phyloP scores from a whole-genome alignment of 2,113 vertebrate genomes.

The Pseudorasbora parva region DNA sequence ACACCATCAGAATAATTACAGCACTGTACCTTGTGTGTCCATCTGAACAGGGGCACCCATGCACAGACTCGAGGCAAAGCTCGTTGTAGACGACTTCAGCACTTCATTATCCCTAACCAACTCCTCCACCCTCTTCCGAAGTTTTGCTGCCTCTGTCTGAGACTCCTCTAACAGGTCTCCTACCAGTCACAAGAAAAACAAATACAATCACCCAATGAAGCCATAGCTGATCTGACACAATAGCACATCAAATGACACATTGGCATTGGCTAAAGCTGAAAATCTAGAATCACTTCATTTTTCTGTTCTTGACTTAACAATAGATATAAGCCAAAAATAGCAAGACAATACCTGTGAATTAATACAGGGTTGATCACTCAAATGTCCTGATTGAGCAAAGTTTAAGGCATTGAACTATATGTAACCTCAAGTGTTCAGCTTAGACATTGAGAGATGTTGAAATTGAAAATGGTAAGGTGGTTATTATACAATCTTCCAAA shows the following conservation, averaged over 20 bases:
- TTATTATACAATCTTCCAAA: background rate
- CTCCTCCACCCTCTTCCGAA: slow-evolving; percentile 92
- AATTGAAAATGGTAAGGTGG: background rate
- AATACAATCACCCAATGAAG: background rate
- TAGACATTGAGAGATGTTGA: background rate
- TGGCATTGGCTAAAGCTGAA: background rate
- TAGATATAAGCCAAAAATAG: background rate
- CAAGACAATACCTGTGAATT: background rate
- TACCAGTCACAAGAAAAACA: slow-evolving; percentile 59
- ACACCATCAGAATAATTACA: slow-evolving; percentile 7
- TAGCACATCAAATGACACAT: background rate
- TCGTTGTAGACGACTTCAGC: slow-evolving; percentile 75
- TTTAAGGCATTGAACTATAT: background rate
- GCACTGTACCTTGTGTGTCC: slow-evolving; percentile 70
- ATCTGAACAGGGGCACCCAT: slow-evolving; percentile 65
- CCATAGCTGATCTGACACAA: background rate
- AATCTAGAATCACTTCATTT: slow-evolving; percentile 30
- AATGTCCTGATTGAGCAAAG: background rate
- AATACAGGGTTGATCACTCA: background rate
- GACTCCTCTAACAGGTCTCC: slow-evolving; percentile 94
- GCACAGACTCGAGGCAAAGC: slow-evolving; percentile 73
- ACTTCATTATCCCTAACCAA: slow-evolving; percentile 89
- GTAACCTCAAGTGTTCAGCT: background rate
- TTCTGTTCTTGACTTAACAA: background rate
- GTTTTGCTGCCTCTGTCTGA: slow-evolving; percentile 87